phyloP scores from a whole-genome alignment of 2,888 invertebrate species.

The Sarcophaga carnaria region DNA sequence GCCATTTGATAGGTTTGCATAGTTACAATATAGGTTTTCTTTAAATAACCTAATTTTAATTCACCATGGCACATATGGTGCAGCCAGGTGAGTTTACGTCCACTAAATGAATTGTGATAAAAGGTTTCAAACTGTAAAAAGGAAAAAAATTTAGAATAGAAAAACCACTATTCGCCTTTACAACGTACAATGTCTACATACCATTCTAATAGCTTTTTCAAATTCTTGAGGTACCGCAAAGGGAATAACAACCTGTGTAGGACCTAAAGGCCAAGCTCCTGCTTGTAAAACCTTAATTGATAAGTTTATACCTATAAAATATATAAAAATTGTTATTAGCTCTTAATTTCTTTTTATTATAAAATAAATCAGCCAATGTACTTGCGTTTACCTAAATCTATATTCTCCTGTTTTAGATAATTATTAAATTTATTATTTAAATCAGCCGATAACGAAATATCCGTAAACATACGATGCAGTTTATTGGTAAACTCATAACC shows the following conservation, averaged over 20 bases:
- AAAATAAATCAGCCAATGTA: constrained; percentile 6
- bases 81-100: constrained; percentile 97
- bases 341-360: too few species aligned
- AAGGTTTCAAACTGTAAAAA: constrained; percentile 90
- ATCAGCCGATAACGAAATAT: constrained; percentile 96
- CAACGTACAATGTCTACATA: constrained; percentile 71
- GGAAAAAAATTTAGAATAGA: background rate
- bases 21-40: constrained; percentile 92
- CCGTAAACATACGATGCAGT: constrained; percentile 99
- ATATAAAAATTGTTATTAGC: too few species aligned
- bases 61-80: constrained; percentile 97
- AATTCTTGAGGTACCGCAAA: constrained; percentile 95
- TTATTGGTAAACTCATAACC: constrained; percentile 99
- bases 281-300: constrained; percentile 89
- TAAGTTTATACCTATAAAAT: constrained; percentile 79
- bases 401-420: constrained; percentile 85
- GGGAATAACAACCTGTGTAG: constrained; percentile 88
- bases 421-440: constrained; percentile 93
- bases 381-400: constrained; percentile 84
- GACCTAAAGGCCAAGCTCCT: constrained; percentile 97
- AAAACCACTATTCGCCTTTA: background rate
- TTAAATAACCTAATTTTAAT: constrained; percentile 89
- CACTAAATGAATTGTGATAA: constrained; percentile 94
- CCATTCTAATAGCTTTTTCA: constrained; percentile 92
- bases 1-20: constrained; percentile 95